These are phyloP conservation scores for Erebia palarica DNA, from an alignment of 2,888 invertebrate species.

Conservation along the genomic window DNA sequence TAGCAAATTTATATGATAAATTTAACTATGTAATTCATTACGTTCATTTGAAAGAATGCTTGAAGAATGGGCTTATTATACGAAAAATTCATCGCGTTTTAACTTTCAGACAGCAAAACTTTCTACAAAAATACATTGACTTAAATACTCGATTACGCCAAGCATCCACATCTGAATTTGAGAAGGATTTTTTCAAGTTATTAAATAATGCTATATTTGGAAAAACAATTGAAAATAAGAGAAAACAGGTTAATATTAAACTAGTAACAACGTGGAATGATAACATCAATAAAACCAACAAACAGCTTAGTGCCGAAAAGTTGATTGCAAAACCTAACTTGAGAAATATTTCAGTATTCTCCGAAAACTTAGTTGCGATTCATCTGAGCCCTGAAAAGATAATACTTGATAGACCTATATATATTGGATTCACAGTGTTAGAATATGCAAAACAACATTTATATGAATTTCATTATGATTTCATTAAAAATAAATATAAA, in stretches of 20 bases:
- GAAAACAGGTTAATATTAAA: constrained; percentile 4
- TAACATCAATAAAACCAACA: background rate
- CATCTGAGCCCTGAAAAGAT: background rate
- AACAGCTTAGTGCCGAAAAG: background rate
- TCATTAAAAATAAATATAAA: constrained; percentile 8
- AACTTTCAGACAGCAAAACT: background rate
- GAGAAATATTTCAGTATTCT: background rate
- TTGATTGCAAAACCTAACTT: constrained; percentile 1
- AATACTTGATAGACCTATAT: background rate
- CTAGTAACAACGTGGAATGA: background rate
- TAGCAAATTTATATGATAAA: constrained; percentile 16
- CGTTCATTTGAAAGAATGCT: constrained; percentile 1
- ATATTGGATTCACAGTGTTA: background rate
- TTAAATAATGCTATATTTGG: background rate
- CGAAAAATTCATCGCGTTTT: background rate
- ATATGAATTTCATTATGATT: constrained; percentile 5
- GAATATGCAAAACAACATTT: constrained; percentile 6
- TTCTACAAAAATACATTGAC: background rate
- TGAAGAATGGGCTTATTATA: background rate
- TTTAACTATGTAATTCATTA: background rate
- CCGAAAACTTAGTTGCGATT: constrained; percentile 1
- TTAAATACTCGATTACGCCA: constrained; percentile 2
- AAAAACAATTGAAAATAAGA: constrained; percentile 1
- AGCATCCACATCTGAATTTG: background rate
- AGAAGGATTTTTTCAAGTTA: background rate